Evolutionary conservation across 2,888 invertebrate genomes (phyloP).

Genomic region (Drosophila subsilvestris): DNA sequence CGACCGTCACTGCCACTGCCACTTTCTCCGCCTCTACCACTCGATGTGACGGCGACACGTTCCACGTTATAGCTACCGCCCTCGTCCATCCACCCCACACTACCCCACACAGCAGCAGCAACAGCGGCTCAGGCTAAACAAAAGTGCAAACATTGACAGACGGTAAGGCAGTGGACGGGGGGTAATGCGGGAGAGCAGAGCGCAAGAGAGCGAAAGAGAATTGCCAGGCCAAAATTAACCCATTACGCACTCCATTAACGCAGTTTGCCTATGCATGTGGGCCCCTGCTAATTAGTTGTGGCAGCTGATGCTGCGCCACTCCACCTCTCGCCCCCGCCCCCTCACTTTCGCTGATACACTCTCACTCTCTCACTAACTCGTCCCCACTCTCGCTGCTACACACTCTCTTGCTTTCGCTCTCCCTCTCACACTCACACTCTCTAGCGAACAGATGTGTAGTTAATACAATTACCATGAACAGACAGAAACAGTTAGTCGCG

Average conservation of each 20-base stretch:
- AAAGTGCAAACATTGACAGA: constrained; percentile 47
- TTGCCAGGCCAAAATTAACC: constrained; percentile 65
- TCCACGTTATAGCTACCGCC: constrained; percentile 53
- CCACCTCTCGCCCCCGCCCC: constrained; percentile 2
- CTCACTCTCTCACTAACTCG: constrained; percentile 2
- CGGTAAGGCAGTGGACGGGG: constrained; percentile 6
- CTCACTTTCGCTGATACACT: background rate
- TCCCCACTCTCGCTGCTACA: constrained; percentile 1
- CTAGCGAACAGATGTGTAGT: constrained; percentile 4
- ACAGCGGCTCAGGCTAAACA: constrained; percentile 28
- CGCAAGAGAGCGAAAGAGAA: background rate
- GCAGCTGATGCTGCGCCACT: constrained; percentile 63
- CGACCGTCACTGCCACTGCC: background rate
- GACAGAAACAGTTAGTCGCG: constrained; percentile 32
- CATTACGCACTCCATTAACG: constrained; percentile 78
- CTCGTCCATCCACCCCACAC: constrained; percentile 21
- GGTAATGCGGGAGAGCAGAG: background rate
- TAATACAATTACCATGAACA: constrained; percentile 43
- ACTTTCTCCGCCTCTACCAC: constrained; percentile 6
- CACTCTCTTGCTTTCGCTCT: background rate
- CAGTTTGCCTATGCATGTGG: constrained; percentile 64
- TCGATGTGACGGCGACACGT: constrained; percentile 44
- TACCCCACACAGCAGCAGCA: constrained; percentile 6
- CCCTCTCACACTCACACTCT: background rate
- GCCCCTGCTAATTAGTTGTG: constrained; percentile 70